Evolutionary conservation across 2,888 invertebrate genomes (phyloP), one percentile per base, ranked within the genome.

Genomic region (Tryphoninae sp.): DNA sequence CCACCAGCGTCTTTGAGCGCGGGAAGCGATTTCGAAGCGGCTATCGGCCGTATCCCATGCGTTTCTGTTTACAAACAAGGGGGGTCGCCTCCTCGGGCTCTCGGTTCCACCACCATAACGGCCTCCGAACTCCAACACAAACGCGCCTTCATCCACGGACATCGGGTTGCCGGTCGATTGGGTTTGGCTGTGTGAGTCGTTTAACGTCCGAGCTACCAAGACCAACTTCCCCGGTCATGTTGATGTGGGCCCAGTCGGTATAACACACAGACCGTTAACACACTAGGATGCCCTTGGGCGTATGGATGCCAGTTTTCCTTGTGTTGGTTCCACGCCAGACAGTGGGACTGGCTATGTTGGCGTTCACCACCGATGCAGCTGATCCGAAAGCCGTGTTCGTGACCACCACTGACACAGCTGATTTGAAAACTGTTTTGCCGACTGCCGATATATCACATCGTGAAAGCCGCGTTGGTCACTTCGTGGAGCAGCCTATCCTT

Each of bases 11-110:
- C 64, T 45, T 33, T n/a, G 55, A 19, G 64, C 69, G 69, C 73
- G 80, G 69, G 78, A 59, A 67, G 11, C 64, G n/a, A 73, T 77
- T 79, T 80, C 82, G 53, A 69, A 69, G 65, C 53, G 76, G 58
- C 76, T 55, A 68, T 76, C 76, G 64, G 19, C 45, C 45, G 69
- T 83, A 83, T 84, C 83, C 83, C 84, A 84, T 84, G 87, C 84
- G 81, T 88, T 86, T 87, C 86, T 89, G 87, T 89, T 89, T 90
- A 88, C 89, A 89, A 89, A 89, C 89, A 89, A 86, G 84, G 84
- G 84, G 78, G 75, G 82, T 78, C 85, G 33, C 58, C 79, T 75
- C 67, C 80, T 62, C 67, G 67, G 68, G 62, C 55, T 78, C 82
- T 62, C 62, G 51, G 67, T 72, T 80, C 71, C 49, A 64, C 79